Base-by-base conservation (phyloP, 2,113 vertebrate species). In the Chascanopsetta lugubris region DNA sequence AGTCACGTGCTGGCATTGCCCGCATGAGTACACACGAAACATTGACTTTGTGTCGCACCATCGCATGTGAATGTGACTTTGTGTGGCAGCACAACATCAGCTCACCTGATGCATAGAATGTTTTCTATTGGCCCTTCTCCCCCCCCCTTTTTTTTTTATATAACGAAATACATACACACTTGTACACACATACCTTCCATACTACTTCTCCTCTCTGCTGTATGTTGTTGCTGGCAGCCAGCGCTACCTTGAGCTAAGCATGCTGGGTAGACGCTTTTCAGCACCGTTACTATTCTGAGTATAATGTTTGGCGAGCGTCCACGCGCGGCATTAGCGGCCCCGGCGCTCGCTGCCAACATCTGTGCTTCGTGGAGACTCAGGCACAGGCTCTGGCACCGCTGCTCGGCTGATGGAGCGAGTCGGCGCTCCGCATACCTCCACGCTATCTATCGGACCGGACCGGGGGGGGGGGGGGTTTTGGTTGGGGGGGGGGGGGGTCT, bases 281-380 rank as follows among this genome's bases (percentile, higher is more conserved):
- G 74, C 59, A 61, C 61, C 3, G 66, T 88, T 90, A 40, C 91
- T 92, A 92, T 92, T 93, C 88, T 89, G 77, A 92, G 91, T 79
- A 87, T 87, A 88, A 91, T 87, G 84, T 79, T 82, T 92, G 91
- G 89, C 88, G n/a, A 66, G 10, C 32, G 15, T 79, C 88, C 80
- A 75, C 49, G 45, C 12, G 13, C 63, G 60, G 78, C 83, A 85
- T 87, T 83, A 85, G 80, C 71, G 25, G 38, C 67, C 40, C 30
- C 15, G 0, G 9, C 57, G 61, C 47, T 45, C 17, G 1, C 84
- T 69, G 77, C 79, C 85, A 88, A 83, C 75, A 80, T 88, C 79
- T 88, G 79, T 40, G 61, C 64, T 75, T 77, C 55, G 57, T 34
- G 7, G 63, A 20, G 40, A 43, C 56, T 71, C n/a, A n/a, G n/a